Evolutionary conservation across 2,797 vertebrate species (phyloP).

Genomic region (Anomalospiza imberbis): DNA sequence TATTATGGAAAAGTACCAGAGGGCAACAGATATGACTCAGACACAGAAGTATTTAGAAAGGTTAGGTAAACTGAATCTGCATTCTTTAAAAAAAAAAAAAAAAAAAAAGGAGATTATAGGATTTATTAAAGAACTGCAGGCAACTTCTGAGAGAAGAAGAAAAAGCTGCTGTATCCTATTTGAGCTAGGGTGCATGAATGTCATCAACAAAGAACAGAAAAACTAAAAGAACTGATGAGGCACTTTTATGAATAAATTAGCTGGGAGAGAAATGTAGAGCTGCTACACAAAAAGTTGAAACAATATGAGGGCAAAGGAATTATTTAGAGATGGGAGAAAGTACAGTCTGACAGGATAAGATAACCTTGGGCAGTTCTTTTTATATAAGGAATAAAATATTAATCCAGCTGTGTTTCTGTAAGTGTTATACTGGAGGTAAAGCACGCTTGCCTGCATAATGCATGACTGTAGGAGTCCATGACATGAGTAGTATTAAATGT

Average conservation of each 20-base stretch:
- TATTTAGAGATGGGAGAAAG: background rate
- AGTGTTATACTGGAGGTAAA: background rate
- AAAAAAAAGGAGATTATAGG: background rate
- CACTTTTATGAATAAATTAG: constrained; percentile 48
- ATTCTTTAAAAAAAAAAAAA: constrained; percentile 11
- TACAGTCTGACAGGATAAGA: constrained; percentile 5
- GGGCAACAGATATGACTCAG: constrained; percentile 60
- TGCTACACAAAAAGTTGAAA: constrained; percentile 48
- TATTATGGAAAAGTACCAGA: constrained; percentile 58
- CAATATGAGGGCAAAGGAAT: constrained; percentile 11
- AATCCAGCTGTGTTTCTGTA: background rate
- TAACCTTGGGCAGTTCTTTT: constrained; percentile 36
- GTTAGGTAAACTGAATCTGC: constrained; percentile 49
- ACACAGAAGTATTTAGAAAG: constrained; percentile 27
- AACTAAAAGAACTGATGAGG: background rate
- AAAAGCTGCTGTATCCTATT: background rate
- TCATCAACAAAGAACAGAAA: constrained; percentile 35
- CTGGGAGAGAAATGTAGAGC: constrained; percentile 21
- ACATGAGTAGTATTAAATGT: background rate
- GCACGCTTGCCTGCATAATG: background rate
- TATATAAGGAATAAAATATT: constrained; percentile 34
- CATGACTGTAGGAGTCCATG: background rate
- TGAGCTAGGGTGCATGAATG: constrained; percentile 20
- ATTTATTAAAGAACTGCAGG: constrained; percentile 29
- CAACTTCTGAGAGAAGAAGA: constrained; percentile 1